Conservation (phyloP, 2,113 vertebrate genomes). For the Sapajus apella region DNA sequence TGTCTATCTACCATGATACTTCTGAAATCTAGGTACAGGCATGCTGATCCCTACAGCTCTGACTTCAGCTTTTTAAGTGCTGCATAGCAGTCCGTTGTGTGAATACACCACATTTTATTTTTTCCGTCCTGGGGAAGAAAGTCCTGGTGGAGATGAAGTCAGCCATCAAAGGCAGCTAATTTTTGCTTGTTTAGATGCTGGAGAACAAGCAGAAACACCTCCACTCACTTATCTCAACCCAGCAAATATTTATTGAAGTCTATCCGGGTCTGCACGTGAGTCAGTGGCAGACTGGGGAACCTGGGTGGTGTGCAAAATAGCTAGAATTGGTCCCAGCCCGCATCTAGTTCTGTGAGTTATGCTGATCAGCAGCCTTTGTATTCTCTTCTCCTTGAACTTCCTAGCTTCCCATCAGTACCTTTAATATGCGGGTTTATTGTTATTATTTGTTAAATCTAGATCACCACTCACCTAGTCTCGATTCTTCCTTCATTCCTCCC, state of each 20-base stretch:
- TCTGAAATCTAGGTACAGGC: neutral
- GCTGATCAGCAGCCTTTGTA: neutral
- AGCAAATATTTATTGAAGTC: neutral
- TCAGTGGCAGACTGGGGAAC: neutral
- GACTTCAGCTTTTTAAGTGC: conserved; percentile 23
- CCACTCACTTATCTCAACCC: neutral
- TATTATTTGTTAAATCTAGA: neutral
- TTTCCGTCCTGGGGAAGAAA: fast-evolving
- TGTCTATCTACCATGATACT: neutral
- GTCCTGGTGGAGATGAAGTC: neutral
- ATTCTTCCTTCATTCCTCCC: neutral
- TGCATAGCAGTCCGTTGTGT: neutral
- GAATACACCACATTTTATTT: neutral
- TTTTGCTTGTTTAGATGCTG: neutral
- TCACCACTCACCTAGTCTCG: neutral
- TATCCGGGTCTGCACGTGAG: neutral
- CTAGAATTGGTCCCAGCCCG: no score
- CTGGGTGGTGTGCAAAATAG: neutral
- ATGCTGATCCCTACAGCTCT: no score
- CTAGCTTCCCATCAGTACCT: neutral
- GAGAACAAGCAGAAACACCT: neutral
- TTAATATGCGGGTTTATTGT: no score
- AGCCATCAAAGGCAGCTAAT: neutral
- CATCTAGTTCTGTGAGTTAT: neutral
- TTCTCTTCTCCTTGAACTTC: conserved; percentile 29